A percentile compares a stretch with the other conserved stretches of the same genome.
Evolutionary conservation across 2,888 invertebrate genomes (phyloP).

Genomic region (Nebria salina): DNA sequence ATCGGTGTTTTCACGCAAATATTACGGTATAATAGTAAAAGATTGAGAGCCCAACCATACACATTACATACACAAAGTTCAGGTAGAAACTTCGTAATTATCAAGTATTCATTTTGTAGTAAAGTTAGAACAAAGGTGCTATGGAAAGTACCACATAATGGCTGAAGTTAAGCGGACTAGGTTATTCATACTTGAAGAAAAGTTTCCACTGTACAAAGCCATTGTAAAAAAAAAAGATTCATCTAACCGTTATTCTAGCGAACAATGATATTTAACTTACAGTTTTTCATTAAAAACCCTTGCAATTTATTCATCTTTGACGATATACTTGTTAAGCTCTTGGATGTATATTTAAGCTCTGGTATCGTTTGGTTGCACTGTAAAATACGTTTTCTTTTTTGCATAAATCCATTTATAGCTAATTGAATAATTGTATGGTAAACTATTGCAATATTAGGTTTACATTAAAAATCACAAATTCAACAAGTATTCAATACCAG

Average conservation of each 20-base stretch:
- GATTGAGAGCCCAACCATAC: not conserved
- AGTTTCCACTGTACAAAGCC: not conserved
- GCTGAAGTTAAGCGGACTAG: conserved; percentile 5
- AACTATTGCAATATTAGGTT: too few relatives aligned
- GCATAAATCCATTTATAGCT: too few relatives aligned
- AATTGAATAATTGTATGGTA: too few relatives aligned
- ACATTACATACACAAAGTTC: conserved; percentile 21
- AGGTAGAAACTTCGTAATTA: conserved; percentile 43
- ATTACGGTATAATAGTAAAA: not conserved
- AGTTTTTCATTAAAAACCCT: not conserved
- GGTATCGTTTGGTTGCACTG: too few relatives aligned
- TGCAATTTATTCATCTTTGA: not conserved
- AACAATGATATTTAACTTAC: conserved; percentile 3
- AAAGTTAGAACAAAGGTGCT: conserved; percentile 39
- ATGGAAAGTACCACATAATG: conserved; percentile 7
- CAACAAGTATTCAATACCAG: not conserved
- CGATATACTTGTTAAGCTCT: not conserved
- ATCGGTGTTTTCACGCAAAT: not conserved
- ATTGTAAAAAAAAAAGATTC: not conserved
- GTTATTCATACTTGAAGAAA: conserved; percentile 12
- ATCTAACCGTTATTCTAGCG: conserved; percentile 6
- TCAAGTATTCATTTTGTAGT: conserved; percentile 40
- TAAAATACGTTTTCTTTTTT: too few relatives aligned
- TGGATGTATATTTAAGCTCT: too few relatives aligned
- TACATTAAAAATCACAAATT: not conserved